Evolutionary conservation across 2,797 vertebrate species (phyloP).

Genomic region (Pipistrellus pipistrellus): DNA sequence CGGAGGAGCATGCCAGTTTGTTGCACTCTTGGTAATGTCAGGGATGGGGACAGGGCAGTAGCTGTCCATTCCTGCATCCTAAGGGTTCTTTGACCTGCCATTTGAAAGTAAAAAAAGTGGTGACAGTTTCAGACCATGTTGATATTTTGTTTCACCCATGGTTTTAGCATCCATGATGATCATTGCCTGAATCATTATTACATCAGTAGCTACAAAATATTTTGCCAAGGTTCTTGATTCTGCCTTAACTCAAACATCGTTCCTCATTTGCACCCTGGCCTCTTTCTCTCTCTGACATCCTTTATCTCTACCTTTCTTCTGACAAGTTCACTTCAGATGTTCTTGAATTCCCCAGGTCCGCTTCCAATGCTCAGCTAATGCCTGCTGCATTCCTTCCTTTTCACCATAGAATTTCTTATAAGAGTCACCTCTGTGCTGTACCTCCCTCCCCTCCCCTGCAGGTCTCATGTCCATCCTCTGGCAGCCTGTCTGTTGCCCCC

Average conservation of each 20-base stretch:
- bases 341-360: neutral
- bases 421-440: too few relatives aligned
- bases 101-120: neutral
- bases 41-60: neutral
- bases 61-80: neutral
- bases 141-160: neutral
- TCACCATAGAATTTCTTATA: fast-evolving
- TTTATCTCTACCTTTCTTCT: neutral
- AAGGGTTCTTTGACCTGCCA: neutral
- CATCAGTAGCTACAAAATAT: neutral
- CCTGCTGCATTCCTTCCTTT: too few relatives aligned
- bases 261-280: too few relatives aligned
- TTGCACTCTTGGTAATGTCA: neutral
- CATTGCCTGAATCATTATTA: neutral
- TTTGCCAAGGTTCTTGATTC: neutral
- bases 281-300: neutral
- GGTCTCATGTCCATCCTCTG: fast-evolving
- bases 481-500: neutral
- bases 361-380: neutral
- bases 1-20: neutral
- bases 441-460: fast-evolving
- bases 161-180: neutral
- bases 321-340: neutral
- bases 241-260: neutral
- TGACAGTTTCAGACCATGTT: neutral